Evolutionary conservation across 1,140 invertebrate species (phyloP), one percentile per base, ranked within the genome.

Genomic region (Drusus annulatus): DNA sequence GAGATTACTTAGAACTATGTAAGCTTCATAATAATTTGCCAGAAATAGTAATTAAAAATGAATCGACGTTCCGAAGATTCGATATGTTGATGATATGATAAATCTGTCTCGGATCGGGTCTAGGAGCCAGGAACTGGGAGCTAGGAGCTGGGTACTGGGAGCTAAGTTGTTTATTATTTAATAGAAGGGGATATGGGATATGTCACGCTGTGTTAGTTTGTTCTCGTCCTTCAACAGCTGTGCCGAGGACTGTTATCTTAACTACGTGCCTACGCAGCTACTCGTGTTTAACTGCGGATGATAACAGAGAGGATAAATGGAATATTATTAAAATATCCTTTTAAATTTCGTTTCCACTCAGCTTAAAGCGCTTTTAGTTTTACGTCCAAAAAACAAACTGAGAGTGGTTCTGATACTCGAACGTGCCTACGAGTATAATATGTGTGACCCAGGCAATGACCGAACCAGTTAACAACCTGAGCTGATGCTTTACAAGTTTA

Each of bases 181-280:
- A 21, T 23, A 60, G 23, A 23, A 17, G n/a, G 17, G 16, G 17
- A 17, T 17, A 60, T 58, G 17, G 15, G 8, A 60, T 60, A 21
- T 60, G 56, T 21, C 8, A 2, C 10, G 23, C 28, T 63, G 25
- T 63, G 23, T 63, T 21, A 16, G 23, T 68, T 10, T 36, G 31
- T 68, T 31, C 16, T n/a, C 36, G 28, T 69, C 65, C 65, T 51
- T 69, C 51, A 19, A 19, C 36, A 45, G 36, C 31, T 69, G 65
- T 16, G 19, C 31, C 16, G n/a, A 69, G 31, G 31, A 69, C n/a
- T 10, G 65, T 45, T 69, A 69, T 65, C 5, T 17, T 21, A 31
- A n/a, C 25, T 4, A 65, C 28, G 23, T 65, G 19, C 54, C 19
- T 45, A 8, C 36, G 56, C 10, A 60, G n/a, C 17, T 60, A 6